phyloP scores from a whole-genome alignment of 2,113 vertebrate genomes.

The Limanda limanda region DNA sequence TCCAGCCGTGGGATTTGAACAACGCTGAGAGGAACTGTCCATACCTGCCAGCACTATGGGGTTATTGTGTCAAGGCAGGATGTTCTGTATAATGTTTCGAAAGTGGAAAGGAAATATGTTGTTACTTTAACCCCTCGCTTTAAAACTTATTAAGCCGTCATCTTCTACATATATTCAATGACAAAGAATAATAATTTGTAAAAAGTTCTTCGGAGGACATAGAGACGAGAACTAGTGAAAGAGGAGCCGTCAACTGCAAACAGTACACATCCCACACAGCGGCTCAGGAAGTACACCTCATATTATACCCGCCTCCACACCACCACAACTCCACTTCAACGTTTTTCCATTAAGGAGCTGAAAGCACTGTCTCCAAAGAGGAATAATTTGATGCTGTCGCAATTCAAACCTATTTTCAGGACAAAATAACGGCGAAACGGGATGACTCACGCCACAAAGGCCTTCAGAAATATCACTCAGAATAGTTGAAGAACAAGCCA shows the following conservation, averaged over 20 bases:
- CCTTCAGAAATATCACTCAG: conserved; percentile 17
- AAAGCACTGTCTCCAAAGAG: conserved; percentile 25
- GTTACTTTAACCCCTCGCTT: conserved; percentile 19
- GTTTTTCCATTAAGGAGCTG: conserved; percentile 41
- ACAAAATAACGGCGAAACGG: conserved; percentile 45
- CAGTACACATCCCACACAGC: conserved; percentile 32
- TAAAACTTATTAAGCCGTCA: background rate
- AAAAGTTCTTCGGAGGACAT: conserved; percentile 1
- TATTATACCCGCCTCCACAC: conserved; percentile 25
- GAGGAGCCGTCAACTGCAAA: conserved; percentile 21
- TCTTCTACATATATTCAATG: background rate
- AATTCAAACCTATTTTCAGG: conserved; percentile 61
- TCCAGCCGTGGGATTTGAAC: conserved; percentile 64
- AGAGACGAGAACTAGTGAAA: conserved; percentile 22
- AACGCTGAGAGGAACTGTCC: conserved; percentile 54
- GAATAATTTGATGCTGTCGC: conserved; percentile 40
- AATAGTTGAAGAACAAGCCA: conserved; percentile 50
- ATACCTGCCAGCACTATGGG: conserved; percentile 51
- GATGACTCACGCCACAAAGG: conserved; percentile 60
- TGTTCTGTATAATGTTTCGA: conserved; percentile 30
- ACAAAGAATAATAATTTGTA: conserved; percentile 1
- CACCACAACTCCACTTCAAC: conserved; percentile 28
- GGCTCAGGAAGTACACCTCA: conserved; percentile 28
- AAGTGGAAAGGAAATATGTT: conserved; percentile 24
- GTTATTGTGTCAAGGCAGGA: conserved; percentile 42